A percentile compares a stretch with the other conserved stretches of the same genome.
Conservation (phyloP, 2,888 invertebrate species). For the Ectemnius continuus region DNA sequence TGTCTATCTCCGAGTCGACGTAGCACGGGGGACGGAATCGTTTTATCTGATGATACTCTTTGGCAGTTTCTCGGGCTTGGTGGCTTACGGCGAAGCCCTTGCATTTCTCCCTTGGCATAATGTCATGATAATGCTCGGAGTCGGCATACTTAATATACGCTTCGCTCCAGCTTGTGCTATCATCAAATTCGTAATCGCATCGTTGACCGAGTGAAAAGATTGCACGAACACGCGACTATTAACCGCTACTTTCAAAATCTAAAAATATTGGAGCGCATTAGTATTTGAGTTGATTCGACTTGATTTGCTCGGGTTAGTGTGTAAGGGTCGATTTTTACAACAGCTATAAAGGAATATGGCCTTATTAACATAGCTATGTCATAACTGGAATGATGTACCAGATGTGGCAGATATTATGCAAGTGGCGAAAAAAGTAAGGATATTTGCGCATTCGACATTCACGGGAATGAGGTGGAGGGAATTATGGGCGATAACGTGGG, state of each 20-base stretch:
- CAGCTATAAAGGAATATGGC: too few relatives aligned
- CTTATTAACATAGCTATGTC: too few relatives aligned
- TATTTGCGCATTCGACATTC: slow-evolving; percentile 18
- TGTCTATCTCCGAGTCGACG: neutral
- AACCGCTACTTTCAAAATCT: neutral
- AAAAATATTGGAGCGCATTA: neutral
- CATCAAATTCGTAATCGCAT: too few relatives aligned
- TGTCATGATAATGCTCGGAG: neutral
- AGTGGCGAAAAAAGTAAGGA: slow-evolving; percentile 9
- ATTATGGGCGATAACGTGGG: slow-evolving; percentile 38
- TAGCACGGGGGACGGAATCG: neutral
- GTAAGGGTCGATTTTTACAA: too few relatives aligned
- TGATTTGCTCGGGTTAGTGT: neutral
- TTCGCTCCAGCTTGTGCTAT: too few relatives aligned
- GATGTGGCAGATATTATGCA: neutral
- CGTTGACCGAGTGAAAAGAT: too few relatives aligned
- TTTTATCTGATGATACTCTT: slow-evolving; percentile 3
- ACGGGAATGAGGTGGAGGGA: slow-evolving; percentile 32
- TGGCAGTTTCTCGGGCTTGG: neutral
- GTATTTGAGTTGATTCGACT: neutral
- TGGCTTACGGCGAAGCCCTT: neutral
- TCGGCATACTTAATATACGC: too few relatives aligned
- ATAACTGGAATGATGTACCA: neutral
- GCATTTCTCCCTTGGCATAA: neutral
- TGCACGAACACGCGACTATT: too few relatives aligned